Evolutionary conservation across 2,888 invertebrate genomes (phyloP).

Genomic region (Operophtera brumata): DNA sequence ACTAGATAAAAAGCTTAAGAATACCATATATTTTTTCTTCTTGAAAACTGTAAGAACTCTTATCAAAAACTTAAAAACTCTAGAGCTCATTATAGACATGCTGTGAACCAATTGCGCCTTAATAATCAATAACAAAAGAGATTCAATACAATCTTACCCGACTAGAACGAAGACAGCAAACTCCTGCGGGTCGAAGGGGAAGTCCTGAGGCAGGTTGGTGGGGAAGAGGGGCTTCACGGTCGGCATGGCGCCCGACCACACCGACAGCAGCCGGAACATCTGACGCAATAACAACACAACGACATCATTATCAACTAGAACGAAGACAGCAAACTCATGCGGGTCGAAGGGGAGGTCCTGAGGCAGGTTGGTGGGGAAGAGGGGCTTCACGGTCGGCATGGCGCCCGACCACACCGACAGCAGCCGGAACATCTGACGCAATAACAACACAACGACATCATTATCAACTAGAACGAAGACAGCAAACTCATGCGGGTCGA

Average conservation of each 20-base stretch:
- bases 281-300: too few species aligned
- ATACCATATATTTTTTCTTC: too few species aligned
- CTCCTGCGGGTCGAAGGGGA: constrained; percentile 98
- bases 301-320: constrained; percentile 94
- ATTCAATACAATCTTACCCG: constrained; percentile 80
- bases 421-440: constrained; percentile 85
- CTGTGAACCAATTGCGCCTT: too few species aligned
- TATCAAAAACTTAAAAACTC: too few species aligned
- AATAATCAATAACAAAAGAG: too few species aligned
- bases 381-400: constrained; percentile 95
- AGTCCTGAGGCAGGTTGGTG: constrained; percentile 95
- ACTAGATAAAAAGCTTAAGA: too few species aligned
- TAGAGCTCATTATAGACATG: too few species aligned
- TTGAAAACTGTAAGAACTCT: too few species aligned
- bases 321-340: constrained; percentile 96
- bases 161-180: constrained; percentile 96
- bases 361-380: constrained; percentile 95
- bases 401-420: constrained; percentile 97
- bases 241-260: constrained; percentile 96
- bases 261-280: constrained; percentile 93
- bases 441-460: too few species aligned
- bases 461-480: constrained; percentile 94
- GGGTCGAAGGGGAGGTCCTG: constrained; percentile 99
- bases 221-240: constrained; percentile 97
- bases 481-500: constrained; percentile 97